Evolutionary conservation across 1,140 invertebrate genomes (phyloP).

Genomic region (Pomacea maculata): DNA sequence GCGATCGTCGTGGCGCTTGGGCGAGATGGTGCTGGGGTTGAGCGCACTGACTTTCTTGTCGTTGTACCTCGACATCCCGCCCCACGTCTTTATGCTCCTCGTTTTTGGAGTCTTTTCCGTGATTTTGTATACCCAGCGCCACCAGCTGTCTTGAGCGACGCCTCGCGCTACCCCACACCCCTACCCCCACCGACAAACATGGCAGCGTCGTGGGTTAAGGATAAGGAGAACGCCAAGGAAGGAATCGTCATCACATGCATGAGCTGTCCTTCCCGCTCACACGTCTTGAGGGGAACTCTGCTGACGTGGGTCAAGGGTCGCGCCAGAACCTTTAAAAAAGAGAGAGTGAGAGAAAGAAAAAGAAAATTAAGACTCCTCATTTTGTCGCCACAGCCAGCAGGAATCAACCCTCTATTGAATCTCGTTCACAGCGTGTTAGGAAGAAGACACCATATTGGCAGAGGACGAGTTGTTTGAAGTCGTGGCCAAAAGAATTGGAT

Average conservation of each 20-base stretch:
- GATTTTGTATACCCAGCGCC: background rate
- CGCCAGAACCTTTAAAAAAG: too few species aligned
- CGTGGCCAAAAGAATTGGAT: too few species aligned
- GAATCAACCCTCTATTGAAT: too few species aligned
- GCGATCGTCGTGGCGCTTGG: conserved; percentile 4
- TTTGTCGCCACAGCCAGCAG: too few species aligned
- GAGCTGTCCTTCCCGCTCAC: background rate
- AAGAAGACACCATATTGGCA: too few species aligned
- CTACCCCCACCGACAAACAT: background rate
- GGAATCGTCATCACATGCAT: background rate
- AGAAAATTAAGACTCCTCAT: too few species aligned
- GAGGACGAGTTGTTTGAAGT: too few species aligned
- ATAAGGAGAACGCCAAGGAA: background rate
- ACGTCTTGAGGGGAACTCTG: background rate
- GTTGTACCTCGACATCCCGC: conserved; percentile 8
- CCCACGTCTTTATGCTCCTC: conserved; percentile 13
- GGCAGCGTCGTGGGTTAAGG: background rate
- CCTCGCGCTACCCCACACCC: background rate
- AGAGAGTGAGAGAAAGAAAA: too few species aligned
- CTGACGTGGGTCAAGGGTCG: background rate
- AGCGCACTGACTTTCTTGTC: conserved; percentile 17
- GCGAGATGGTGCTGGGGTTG: conserved; percentile 9
- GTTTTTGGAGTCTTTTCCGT: conserved; percentile 1
- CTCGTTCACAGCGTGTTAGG: too few species aligned
- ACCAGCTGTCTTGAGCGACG: background rate